phyloP scores from a whole-genome alignment of 2,888 invertebrate genomes.

The Autographa gamma region DNA sequence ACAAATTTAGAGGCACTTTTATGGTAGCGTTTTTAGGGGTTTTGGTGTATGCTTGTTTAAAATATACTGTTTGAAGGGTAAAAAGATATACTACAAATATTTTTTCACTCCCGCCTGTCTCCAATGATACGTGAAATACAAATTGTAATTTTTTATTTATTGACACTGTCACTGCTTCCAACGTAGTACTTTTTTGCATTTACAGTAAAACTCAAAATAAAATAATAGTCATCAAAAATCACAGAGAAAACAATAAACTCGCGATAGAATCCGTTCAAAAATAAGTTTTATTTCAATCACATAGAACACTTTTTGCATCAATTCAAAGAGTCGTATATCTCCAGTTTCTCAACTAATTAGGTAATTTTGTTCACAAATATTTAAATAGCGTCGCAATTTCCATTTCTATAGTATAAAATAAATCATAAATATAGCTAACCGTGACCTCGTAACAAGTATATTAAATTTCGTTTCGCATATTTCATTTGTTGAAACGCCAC shows the following conservation, averaged over 20 bases:
- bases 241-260: no score
- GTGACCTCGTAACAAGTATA: background rate
- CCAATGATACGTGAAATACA: background rate
- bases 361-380: background rate
- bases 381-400: background rate
- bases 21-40: background rate
- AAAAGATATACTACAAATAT: background rate
- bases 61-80: background rate
- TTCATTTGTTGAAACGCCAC: conserved; percentile 2
- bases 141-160: no score
- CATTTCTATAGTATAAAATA: background rate
- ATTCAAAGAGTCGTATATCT: no score
- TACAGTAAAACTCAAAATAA: background rate
- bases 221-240: no score
- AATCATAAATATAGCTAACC: background rate
- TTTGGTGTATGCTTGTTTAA: background rate
- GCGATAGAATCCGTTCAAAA: no score
- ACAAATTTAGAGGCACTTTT: conserved; percentile 4
- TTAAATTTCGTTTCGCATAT: conserved; percentile 9
- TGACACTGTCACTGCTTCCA: no score
- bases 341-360: background rate
- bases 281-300: no score
- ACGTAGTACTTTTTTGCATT: no score
- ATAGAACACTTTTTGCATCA: no score
- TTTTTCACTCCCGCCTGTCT: background rate